Evolutionary conservation across 2,797 vertebrate species (phyloP), one percentile per base, ranked within the genome.

Genomic region (Typhlichthys subterraneus): DNA sequence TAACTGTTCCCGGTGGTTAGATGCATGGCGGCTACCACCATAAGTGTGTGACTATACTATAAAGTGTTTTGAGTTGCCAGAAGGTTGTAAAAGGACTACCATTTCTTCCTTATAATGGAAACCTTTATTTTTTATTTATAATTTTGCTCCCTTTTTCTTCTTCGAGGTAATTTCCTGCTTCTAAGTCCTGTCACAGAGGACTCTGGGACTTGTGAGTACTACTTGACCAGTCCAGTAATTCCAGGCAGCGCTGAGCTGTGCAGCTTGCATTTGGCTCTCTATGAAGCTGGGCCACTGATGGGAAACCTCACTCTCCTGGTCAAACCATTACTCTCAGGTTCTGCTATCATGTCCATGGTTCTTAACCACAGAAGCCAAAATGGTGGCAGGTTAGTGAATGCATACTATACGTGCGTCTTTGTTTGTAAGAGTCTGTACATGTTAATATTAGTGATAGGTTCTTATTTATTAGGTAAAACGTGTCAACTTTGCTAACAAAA

Each of bases 81-180:
- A 23, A 23, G 23, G 23, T 23, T 23, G 2, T 4, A 23, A 23
- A 23, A 23, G 23, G 23, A 23, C 23, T 23, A 23, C 23, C 23
- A 23, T 23, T 23, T 23, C 23, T 29, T 29, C 23, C 23, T 29
- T 42, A 42, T 8, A 42, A 42, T 42, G 38, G 38, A 42, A 7
- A 42, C 8, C 9, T 38, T 7, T 42, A 42, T 42, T 7, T 9
- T 9, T 10, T 42, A 42, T 7, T 42, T 10, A 42, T 8, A 42
- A 42, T 8, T 49, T 74, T 6, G 33, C 3, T 50, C 60, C 47
- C 72, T 7, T 72, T 84, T 66, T 62, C 49, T 77, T 46, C 48
- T 58, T 48, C 0, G 1, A 96, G 95, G 94, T 59, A 85, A 94
- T 70, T 91, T 95, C 79, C 92, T 96, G 59, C 81, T 95, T 51